Evolutionary conservation across 2,888 invertebrate species (phyloP).

Genomic region (Taphrorychus bicolor): DNA sequence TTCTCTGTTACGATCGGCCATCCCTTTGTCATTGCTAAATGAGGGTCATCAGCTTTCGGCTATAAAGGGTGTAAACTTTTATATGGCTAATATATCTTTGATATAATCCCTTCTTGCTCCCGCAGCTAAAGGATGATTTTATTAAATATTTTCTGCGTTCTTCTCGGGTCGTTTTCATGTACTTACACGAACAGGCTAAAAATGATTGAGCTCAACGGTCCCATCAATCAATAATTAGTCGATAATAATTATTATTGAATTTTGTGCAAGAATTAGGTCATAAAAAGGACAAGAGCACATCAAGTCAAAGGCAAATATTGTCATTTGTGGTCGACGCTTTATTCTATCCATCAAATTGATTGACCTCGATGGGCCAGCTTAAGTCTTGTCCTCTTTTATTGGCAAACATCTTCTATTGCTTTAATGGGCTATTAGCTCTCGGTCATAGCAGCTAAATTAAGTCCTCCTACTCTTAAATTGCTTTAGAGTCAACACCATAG

Average conservation of each 20-base stretch:
- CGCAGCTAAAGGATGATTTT: background rate
- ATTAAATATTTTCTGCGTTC: too few species aligned
- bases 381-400: background rate
- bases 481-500: background rate
- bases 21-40: conserved; percentile 30
- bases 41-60: conserved; percentile 23
- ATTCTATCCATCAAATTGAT: background rate
- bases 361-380: background rate
- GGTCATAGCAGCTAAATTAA: background rate
- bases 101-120: background rate
- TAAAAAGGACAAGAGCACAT: too few species aligned
- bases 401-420: background rate
- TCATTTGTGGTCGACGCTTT: background rate
- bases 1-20: conserved; percentile 29
- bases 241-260: too few species aligned
- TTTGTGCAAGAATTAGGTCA: too few species aligned
- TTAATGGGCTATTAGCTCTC: background rate
- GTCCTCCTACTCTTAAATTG: background rate
- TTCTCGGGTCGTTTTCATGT: too few species aligned
- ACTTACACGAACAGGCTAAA: too few species aligned
- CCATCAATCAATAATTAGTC: too few species aligned
- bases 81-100: background rate
- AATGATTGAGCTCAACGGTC: too few species aligned
- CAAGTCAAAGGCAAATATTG: too few species aligned
- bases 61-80: conserved; percentile 17